These are phyloP conservation scores for Atta colombica DNA, from an alignment of 1,140 invertebrate species.

Conservation along the genomic window DNA sequence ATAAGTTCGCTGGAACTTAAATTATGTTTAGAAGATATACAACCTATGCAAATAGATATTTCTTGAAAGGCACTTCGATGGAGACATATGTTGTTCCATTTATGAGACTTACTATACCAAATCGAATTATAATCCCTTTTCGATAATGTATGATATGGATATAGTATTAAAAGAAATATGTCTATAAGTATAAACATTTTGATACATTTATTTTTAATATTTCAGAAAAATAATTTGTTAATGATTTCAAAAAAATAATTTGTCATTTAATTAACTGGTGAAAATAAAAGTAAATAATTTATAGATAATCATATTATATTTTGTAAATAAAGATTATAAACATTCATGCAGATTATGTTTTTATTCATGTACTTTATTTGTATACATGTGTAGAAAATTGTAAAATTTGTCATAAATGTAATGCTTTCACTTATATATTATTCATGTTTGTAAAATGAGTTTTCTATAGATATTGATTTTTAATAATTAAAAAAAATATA, in stretches of 20 bases:
- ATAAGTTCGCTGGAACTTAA: background rate
- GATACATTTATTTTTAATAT: background rate
- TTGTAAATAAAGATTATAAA: background rate
- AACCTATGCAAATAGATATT: background rate
- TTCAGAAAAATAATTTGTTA: slow-evolving; percentile 5
- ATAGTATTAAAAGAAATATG: background rate
- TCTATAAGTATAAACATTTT: background rate
- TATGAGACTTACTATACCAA: background rate
- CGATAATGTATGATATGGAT: background rate
- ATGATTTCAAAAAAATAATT: background rate
- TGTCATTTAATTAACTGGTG: background rate
- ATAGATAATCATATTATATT: background rate
- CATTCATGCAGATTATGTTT: background rate
- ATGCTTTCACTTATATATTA: background rate
- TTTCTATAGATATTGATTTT: background rate
- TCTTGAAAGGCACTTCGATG: background rate
- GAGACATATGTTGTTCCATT: background rate
- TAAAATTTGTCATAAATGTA: background rate
- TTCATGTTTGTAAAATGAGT: background rate
- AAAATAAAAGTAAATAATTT: background rate
- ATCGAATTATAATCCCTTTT: background rate
- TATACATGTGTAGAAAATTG: background rate
- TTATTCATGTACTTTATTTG: background rate
- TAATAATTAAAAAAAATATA: background rate
- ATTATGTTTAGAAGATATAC: background rate